Evolutionary conservation across 2,113 vertebrate species (phyloP), one percentile per base, ranked within the genome.

Genomic region (Serilophus lunatus): DNA sequence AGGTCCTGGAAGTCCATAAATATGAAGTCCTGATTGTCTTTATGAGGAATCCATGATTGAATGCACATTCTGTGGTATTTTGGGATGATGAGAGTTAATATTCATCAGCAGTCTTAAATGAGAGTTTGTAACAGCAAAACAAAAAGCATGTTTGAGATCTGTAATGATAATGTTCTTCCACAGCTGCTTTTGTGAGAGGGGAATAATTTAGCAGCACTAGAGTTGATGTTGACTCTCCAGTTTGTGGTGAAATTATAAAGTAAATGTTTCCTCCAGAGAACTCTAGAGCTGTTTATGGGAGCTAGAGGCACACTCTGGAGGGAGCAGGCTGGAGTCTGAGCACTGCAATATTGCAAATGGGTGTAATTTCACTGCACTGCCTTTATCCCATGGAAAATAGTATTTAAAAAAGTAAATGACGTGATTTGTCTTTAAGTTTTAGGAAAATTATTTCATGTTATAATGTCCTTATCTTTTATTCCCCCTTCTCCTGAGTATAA

Each of bases 161-260:
- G 77, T 82, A 83, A 85, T 50, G 76, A 65, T 86, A 69, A 95
- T 74, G 47, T 57, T 87, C 63, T 51, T 76, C 65, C 76, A 88
- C 93, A 90, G 92, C 89, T 96, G 91, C 86, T 82, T 90, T 90
- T 81, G 86, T 71, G 80, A 86, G 42, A 24, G 9, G 90, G 72
- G 66, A 86, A 60, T 86, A 82, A 79, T 88, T 93, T 38, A 50
- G 50, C 78, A 86, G 33, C 57, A 15, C 78, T 78, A 61, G 68
- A 92, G 83, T 78, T 86, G 90, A 61, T 85, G 71, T 36, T 82
- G 70, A 9, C 50, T 90, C 80, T 94, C 70, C 71, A 56, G 78
- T 72, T 88, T 47, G 81, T 65, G 78, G 42, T 50, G 57, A 47
- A 93, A 93, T 92, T 12, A 68, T 49, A n/a, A 51, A 94, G 78